Conservation (phyloP, 2,797 vertebrate species). For the Melanotaenia pygmaea region DNA sequence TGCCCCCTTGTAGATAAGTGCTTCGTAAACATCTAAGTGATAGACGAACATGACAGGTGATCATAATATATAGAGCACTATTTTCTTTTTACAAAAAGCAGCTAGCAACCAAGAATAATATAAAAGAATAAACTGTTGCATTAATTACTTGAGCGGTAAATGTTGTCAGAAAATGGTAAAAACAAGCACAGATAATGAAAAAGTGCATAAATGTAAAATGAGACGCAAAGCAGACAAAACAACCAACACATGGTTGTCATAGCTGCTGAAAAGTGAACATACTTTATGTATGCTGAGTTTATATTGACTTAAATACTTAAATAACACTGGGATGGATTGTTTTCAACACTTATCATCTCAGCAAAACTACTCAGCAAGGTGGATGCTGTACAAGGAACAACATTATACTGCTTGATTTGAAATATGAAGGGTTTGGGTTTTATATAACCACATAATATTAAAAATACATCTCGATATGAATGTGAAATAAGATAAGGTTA, state of each 20-base stretch:
- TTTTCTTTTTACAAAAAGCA: no score
- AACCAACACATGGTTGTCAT: not conserved
- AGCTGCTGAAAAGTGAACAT: not conserved
- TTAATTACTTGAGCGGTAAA: not conserved
- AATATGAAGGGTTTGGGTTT: not conserved
- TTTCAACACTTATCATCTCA: not conserved
- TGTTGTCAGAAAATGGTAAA: not conserved
- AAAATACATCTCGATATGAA: no score
- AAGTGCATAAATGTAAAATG: not conserved
- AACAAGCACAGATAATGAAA: not conserved
- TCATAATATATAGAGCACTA: not conserved
- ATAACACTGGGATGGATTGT: not conserved
- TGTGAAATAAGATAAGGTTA: not conserved
- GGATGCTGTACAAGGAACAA: not conserved
- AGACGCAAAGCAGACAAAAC: not conserved
- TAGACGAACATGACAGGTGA: not conserved
- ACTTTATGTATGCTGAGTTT: not conserved
- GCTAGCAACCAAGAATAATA: no score
- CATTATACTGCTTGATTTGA: not conserved
- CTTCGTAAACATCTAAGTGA: not conserved
- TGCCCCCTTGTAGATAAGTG: conserved; percentile 7
- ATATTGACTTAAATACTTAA: conserved; percentile 1
- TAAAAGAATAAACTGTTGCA: no score
- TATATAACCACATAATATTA: not conserved
- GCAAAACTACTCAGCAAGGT: not conserved